These are phyloP conservation scores for Chymomyza caudatula DNA, from an alignment of 2,888 invertebrate genomes.

Conservation along the genomic window DNA sequence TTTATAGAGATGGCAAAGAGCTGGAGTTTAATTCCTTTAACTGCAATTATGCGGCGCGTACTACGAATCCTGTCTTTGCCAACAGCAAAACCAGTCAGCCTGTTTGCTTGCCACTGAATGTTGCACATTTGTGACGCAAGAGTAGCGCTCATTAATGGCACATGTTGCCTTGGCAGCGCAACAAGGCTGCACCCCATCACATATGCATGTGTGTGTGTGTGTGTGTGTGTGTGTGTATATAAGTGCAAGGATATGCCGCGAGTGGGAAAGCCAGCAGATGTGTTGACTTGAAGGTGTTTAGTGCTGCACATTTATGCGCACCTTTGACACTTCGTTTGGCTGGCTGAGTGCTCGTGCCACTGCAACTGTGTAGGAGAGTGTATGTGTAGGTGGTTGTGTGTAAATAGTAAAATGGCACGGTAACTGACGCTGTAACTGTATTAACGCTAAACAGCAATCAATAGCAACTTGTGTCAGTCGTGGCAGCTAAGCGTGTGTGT, in stretches of 20 bases:
- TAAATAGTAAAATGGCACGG: neutral
- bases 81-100: neutral
- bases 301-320: conserved; percentile 18
- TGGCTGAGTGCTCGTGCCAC: neutral
- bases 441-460: neutral
- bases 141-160: conserved; percentile 2
- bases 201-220: neutral
- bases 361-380: neutral
- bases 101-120: neutral
- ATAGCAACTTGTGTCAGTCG: neutral
- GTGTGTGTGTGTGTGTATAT: neutral
- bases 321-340: conserved; percentile 12
- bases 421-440: neutral
- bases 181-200: neutral
- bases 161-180: neutral
- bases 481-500: neutral
- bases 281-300: conserved; percentile 23
- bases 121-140: conserved; percentile 3
- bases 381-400: neutral
- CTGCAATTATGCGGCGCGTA: neutral
- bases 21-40: neutral
- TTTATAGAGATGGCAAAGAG: too few species aligned
- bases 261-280: neutral
- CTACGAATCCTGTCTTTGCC: neutral
- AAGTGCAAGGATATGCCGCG: neutral